A percentile compares a stretch with the other conserved stretches of the same genome.
Conservation (phyloP, 1,140 invertebrate genomes). For the Zaprionus ghesquierei region DNA sequence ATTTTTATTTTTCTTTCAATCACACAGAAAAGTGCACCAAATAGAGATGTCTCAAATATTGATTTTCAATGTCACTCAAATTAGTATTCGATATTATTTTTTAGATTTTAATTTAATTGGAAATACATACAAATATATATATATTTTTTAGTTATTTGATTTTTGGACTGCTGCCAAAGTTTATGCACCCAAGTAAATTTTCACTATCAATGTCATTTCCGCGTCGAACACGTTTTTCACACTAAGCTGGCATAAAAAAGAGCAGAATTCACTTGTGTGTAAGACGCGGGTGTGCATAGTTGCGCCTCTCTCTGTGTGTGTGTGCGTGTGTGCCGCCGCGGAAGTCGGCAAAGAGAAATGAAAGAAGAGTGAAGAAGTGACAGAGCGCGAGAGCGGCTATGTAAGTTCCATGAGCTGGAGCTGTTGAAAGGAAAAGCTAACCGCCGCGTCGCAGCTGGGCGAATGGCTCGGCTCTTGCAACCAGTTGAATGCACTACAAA, state of each 20-base stretch:
- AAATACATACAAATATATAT: neutral
- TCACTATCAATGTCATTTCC: constrained; percentile 79
- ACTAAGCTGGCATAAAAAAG: constrained; percentile 56
- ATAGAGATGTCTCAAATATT: neutral
- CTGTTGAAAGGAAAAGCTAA: constrained; percentile 53
- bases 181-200: constrained; percentile 50
- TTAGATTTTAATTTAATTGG: neutral
- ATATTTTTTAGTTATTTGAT: neutral
- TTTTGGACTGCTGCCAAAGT: constrained; percentile 6
- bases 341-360: constrained; percentile 1
- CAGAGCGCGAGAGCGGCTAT: constrained; percentile 5
- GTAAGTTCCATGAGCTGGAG: constrained; percentile 17
- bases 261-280: constrained; percentile 46
- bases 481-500: neutral
- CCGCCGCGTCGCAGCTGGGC: neutral
- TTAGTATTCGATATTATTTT: neutral
- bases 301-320: neutral
- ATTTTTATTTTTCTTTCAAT: neutral
- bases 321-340: constrained; percentile 23
- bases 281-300: constrained; percentile 7
- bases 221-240: constrained; percentile 73
- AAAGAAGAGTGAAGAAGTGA: constrained; percentile 8
- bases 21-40: neutral
- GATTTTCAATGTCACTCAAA: neutral
- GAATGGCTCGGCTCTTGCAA: neutral